Evolutionary conservation across 2,888 invertebrate genomes (phyloP).

Genomic region (Galerucella pusilla): DNA sequence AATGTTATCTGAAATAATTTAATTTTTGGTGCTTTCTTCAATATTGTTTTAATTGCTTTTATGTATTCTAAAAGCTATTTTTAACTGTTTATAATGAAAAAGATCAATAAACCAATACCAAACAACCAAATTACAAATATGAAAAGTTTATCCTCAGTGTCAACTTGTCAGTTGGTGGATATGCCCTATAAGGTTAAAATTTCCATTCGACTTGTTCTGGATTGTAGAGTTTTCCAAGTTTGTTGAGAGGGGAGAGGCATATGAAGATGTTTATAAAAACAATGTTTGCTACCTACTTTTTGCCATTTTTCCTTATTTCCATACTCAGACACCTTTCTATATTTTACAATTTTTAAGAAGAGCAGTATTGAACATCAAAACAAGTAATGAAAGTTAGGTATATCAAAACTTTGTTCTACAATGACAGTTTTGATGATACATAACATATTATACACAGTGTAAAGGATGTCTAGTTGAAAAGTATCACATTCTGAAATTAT

Average conservation of each 20-base stretch:
- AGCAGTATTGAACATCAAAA: not conserved
- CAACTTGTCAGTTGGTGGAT: no score
- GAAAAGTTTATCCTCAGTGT: no score
- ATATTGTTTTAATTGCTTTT: no score
- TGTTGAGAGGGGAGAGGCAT: not conserved
- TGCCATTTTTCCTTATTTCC: not conserved
- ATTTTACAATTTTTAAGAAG: not conserved
- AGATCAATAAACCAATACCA: no score
- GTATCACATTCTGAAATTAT: slow-evolving; percentile 10
- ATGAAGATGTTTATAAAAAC: not conserved
- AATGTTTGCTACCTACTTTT: not conserved
- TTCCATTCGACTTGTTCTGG: no score
- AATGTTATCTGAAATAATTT: no score
- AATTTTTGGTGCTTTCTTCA: no score
- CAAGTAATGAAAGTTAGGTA: slow-evolving; percentile 17
- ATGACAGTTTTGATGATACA: slow-evolving; percentile 42
- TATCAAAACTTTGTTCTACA: slow-evolving; percentile 37
- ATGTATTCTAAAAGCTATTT: no score
- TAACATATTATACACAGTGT: slow-evolving; percentile 42
- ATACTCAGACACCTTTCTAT: not conserved
- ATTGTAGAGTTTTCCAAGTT: no score
- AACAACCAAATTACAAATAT: no score
- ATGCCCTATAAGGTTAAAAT: no score
- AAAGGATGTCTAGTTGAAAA: slow-evolving; percentile 19
- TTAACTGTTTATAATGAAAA: no score